These are phyloP conservation scores for Peromyscus melanophrys DNA, from an alignment of 2,797 vertebrate species.

Conservation along the genomic window DNA sequence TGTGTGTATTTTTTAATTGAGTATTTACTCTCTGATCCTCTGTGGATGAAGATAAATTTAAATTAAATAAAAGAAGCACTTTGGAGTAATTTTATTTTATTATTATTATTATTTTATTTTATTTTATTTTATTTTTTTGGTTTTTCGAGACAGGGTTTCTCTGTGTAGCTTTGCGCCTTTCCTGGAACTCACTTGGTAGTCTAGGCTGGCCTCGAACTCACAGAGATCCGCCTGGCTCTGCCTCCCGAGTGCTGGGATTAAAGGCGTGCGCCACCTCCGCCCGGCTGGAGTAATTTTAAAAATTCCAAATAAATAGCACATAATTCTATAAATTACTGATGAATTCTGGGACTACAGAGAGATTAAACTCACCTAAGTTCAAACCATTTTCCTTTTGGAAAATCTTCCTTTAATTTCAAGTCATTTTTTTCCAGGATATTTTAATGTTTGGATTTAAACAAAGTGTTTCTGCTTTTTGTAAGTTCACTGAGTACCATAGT, in stretches of 20 bases:
- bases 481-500: background rate
- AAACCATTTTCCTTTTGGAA: constrained; percentile 17
- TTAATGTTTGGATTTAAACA: background rate
- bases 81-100: background rate
- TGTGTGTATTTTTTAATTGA: background rate
- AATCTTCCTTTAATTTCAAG: constrained; percentile 1
- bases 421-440: background rate
- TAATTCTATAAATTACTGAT: background rate
- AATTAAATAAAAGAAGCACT: background rate
- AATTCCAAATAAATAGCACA: background rate
- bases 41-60: background rate
- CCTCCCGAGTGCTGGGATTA: no score
- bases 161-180: no score
- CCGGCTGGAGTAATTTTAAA: background rate
- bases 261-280: no score
- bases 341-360: background rate
- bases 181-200: no score
- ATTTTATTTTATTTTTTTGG: no score
- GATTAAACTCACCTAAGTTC: background rate
- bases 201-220: no score
- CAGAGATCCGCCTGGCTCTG: no score
- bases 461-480: background rate
- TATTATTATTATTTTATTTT: no score
- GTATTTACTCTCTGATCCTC: background rate
- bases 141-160: no score